Conservation (phyloP, 2,888 invertebrate genomes). For the Heliconius ethilla region DNA sequence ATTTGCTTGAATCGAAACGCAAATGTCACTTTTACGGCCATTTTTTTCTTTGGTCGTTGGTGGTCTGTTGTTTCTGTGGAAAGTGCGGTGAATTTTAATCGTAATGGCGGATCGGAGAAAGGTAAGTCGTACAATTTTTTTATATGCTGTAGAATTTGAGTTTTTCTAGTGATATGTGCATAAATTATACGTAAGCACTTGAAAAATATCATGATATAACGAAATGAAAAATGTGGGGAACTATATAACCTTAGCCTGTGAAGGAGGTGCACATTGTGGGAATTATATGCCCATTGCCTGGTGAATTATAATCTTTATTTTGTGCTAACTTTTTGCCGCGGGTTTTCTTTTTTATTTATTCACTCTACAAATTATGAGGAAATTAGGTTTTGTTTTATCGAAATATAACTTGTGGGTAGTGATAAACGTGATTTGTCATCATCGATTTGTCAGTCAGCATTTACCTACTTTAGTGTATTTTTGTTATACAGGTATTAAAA, state of each 20-base stretch:
- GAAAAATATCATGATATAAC: not conserved
- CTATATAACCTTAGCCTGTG: constrained; percentile 5
- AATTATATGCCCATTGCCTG: constrained; percentile 5
- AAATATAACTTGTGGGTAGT: constrained; percentile 9
- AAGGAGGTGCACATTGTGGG: constrained; percentile 7
- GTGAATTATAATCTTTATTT: not conserved
- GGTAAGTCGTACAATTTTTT: not conserved
- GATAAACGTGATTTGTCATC: constrained; percentile 3
- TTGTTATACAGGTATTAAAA: constrained; percentile 9
- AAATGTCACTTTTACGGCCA: constrained; percentile 5
- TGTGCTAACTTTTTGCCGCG: constrained; percentile 3
- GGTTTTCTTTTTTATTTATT: constrained; percentile 1
- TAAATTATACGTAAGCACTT: constrained; percentile 9
- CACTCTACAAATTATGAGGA: constrained; percentile 8
- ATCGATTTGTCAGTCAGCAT: constrained; percentile 3
- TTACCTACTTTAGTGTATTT: constrained; percentile 8
- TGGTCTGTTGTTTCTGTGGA: not conserved
- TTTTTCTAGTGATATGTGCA: constrained; percentile 5
- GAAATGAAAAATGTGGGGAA: constrained; percentile 9
- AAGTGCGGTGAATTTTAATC: constrained; percentile 8
- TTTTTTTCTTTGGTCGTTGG: not conserved
- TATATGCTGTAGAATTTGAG: constrained; percentile 3
- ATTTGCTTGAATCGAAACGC: constrained; percentile 9
- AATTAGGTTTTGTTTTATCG: constrained; percentile 4
- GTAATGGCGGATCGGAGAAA: constrained; percentile 7